Evolutionary conservation across 2,888 invertebrate species (phyloP), one percentile per base, ranked within the genome.

Genomic region (Venusia cambrica): DNA sequence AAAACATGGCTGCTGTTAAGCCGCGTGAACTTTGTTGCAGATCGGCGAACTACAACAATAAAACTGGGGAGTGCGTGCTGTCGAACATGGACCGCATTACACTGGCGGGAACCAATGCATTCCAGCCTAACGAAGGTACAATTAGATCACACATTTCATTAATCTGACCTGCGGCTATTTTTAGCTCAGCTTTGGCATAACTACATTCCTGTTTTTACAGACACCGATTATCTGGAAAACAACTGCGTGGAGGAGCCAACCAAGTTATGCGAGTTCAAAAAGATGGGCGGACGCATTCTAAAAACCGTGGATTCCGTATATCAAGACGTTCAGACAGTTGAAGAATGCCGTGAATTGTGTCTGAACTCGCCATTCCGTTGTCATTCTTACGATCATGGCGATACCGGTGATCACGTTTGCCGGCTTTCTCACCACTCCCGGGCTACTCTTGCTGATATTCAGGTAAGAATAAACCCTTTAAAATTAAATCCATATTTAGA

Each of bases 221-320:
- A 87, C 46, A 83, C 90, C 62, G 96, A 97, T 69, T 97, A 96
- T 80, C 89, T 97, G 84, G 96, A 97, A 77, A 97, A 96, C 80
- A 95, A 96, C 74, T 97, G 96, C 76, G 95, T 96, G 15, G 96
- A 96, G 62, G 97, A 97, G 66, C 96, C 97, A n/a, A 95, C 95
- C 26, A 96, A 96, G 74, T 88, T 97, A 45, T 97, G 97, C 83
- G 97, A 97, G 80, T 97, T 97, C 87, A 96, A 96, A 79, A 94
- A 95, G 69, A 90, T 95, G 73, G 90, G 91, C 19, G 96, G 96
- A 5, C 92, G 95, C 61, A 97, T 97, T 56, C 81, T 97, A 49
- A 97, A 97, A 81, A 97, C 97, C 0, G 97, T 97, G 25, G 97
- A 97, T 68, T 96, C 96, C 1, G 96, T 97, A 10, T 96, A 95